Conservation (phyloP, 2,888 invertebrate genomes). For the Ophonus ardosiacus region DNA sequence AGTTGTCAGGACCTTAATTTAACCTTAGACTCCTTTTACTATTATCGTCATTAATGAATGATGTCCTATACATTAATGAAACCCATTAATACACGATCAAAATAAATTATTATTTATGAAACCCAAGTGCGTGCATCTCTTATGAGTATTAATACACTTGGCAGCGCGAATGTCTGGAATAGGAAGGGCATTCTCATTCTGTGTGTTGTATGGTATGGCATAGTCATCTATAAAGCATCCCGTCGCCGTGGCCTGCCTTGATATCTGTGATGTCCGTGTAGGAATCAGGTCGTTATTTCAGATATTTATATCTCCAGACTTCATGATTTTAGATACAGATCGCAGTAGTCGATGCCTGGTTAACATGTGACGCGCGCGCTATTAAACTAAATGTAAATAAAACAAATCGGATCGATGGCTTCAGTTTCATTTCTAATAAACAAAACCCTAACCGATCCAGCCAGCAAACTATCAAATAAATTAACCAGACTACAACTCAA, state of each 20-base stretch:
- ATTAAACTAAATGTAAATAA: constrained; percentile 64
- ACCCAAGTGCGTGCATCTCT: background rate
- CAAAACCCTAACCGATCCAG: constrained; percentile 45
- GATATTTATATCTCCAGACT: constrained; percentile 61
- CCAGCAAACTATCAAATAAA: constrained; percentile 19
- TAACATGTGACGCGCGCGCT: constrained; percentile 63
- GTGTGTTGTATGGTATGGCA: background rate
- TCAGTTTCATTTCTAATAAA: constrained; percentile 63
- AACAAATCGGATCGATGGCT: constrained; percentile 61
- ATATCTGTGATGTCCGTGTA: constrained; percentile 33
- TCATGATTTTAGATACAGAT: constrained; percentile 63
- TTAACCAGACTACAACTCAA: constrained; percentile 4
- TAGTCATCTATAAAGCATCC: constrained; percentile 39
- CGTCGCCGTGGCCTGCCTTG: constrained; percentile 13
- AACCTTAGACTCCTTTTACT: too few species aligned
- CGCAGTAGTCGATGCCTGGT: constrained; percentile 62
- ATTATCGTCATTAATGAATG: too few species aligned
- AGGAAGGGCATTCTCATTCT: background rate
- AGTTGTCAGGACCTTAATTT: too few species aligned
- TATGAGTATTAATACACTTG: background rate
- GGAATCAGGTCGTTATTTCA: constrained; percentile 62
- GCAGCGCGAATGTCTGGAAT: background rate
- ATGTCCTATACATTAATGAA: too few species aligned
- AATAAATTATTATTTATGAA: too few species aligned
- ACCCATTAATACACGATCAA: too few species aligned